Conservation (phyloP, 37 sponge, comb jelly and placozoan genomes). For the Halisarca cf. caerulea region DNA sequence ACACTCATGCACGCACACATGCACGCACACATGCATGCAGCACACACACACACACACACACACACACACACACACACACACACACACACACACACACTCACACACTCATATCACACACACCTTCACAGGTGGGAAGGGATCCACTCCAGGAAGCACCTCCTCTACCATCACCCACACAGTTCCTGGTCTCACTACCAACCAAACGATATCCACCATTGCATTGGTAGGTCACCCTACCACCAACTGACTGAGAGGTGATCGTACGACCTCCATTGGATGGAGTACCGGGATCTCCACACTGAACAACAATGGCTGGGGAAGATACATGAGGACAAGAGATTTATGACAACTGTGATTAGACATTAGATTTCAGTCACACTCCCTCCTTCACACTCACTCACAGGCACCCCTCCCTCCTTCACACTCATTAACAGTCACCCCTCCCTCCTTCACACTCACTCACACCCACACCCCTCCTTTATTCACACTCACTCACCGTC, state of each 20-base stretch:
- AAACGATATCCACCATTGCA: conserved; percentile 48
- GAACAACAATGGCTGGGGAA: neutral
- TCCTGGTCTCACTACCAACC: conserved; percentile 23
- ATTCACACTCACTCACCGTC: no score
- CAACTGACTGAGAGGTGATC: conserved; percentile 10
- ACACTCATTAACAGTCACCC: no score
- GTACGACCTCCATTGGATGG: conserved; percentile 45
- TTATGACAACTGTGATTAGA: no score
- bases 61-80: neutral
- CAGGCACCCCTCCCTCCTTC: no score
- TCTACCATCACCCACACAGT: conserved; percentile 31
- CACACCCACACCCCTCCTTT: no score
- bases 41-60: no score
- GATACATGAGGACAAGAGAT: no score
- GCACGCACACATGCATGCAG: no score
- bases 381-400: no score
- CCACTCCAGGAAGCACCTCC: conserved; percentile 29
- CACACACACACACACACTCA: neutral
- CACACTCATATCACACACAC: neutral
- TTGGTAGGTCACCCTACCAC: conserved; percentile 25
- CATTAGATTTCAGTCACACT: no score
- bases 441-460: no score
- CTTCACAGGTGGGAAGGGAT: neutral
- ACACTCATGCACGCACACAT: no score
- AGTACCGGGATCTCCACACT: conserved; percentile 39